phyloP scores from a whole-genome alignment of 2,113 vertebrate genomes.

The Chelonoidis abingdonii region DNA sequence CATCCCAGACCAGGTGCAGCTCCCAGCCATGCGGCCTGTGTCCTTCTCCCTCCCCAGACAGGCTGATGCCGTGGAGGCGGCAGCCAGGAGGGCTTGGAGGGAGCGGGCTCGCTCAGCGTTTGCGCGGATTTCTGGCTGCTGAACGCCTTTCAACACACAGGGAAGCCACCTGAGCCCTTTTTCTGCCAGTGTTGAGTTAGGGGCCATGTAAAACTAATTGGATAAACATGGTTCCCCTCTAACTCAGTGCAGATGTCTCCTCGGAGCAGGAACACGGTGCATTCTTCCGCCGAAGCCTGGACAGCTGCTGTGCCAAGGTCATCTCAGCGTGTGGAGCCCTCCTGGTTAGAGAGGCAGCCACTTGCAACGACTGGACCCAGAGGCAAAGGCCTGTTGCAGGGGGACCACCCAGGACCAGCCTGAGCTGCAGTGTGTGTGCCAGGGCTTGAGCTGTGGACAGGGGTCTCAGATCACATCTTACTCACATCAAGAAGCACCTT shows the following conservation, averaged over 20 bases:
- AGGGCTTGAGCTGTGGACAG: background rate
- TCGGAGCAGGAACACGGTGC: background rate
- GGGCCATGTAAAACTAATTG: constrained; percentile 2
- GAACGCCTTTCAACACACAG: accelerated
- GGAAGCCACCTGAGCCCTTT: background rate
- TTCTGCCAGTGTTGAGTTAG: background rate
- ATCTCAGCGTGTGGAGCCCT: background rate
- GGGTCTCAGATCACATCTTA: background rate
- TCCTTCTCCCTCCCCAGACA: background rate
- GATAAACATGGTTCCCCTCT: constrained; percentile 32
- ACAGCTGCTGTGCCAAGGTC: background rate
- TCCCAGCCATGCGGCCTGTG: background rate
- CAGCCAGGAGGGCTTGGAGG: accelerated
- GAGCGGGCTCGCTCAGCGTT: accelerated
- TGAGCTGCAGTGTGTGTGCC: background rate
- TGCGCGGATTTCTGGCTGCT: background rate
- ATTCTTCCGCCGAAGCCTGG: background rate
- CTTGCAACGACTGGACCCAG: background rate
- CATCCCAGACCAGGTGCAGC: background rate
- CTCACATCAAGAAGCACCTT: background rate
- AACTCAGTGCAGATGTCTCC: constrained; percentile 32
- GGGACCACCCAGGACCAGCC: background rate
- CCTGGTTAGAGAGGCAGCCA: background rate
- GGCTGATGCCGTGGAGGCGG: background rate
- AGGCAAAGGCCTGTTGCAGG: background rate